Base-by-base conservation (phyloP, 2,888 invertebrate species). In the Leptopterna dolabrata region DNA sequence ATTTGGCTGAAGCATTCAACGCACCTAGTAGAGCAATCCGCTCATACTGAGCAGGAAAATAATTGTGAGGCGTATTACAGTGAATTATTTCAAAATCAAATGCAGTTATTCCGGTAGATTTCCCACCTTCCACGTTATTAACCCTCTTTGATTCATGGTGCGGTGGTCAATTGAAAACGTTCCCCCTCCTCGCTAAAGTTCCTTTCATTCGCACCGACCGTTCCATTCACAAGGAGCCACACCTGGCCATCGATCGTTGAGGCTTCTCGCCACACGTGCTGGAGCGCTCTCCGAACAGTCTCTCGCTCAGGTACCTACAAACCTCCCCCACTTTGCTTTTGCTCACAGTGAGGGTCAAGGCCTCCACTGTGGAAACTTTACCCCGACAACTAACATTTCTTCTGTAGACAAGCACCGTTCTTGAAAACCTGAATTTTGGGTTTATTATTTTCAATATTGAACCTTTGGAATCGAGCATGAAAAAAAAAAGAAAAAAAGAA, bases 141-240 rank as follows among this genome's bases (percentile, higher is more conserved):
- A 27, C 63, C 11, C 11, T 63, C 27, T 63, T 27, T 63, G 63
- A 63, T 63, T 63, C 63, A 63, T 63, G 63, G 24, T 27, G 63
- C 9, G 63, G 63, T 63, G 9, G 63, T 63, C 63, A 63, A 63
- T 63, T 63, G 63, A 13, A 63, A 63, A n/a, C 63, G 6, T 7
- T n/a, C n/a, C n/a, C 7, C 73, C 30, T 9, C 36, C 73, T 30
- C 36, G 36, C 11, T 36, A n/a, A 16, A 29, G 73, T 73, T 41
- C 73, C 73, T 73, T 73, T 73, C 73, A 73, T 73, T 41, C n/a
- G 30, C 36, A 36, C 63, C 16, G 51, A 51, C 51, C 36, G 73
- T 73, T 73, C 36, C 73, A 73, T 73, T 73, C 73, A 73, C 73
- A 73, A 73, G 36, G 73, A n/a, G 13, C 24, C 63, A 36, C 73